These are phyloP conservation scores for Gobio occitaniae DNA, from an alignment of 2,797 vertebrate genomes.

Conservation along the genomic window DNA sequence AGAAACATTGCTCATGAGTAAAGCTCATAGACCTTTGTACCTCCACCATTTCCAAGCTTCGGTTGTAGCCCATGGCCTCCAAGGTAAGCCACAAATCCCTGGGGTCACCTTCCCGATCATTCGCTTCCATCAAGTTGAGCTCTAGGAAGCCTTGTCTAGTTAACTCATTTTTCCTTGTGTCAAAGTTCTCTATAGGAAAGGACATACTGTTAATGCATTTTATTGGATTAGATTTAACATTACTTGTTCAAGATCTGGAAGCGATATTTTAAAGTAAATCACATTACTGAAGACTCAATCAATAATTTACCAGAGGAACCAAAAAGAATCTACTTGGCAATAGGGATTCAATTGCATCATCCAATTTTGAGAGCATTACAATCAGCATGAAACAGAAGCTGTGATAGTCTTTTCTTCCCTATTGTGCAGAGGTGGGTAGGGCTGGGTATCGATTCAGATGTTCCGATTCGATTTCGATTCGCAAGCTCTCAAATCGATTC, in stretches of 20 bases:
- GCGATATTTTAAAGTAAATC: not conserved
- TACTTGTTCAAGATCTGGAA: not conserved
- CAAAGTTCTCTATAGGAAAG: slow-evolving; percentile 87
- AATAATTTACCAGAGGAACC: not conserved
- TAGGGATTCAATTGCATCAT: not conserved
- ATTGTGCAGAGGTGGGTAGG: not conserved
- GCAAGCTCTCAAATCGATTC: too few relatives aligned
- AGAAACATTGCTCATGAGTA: not conserved
- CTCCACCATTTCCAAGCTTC: slow-evolving; percentile 86
- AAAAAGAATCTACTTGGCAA: not conserved
- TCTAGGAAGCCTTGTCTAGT: slow-evolving; percentile 93
- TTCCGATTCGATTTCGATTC: too few relatives aligned
- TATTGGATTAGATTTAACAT: not conserved
- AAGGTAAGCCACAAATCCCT: slow-evolving; percentile 91
- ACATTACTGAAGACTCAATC: not conserved
- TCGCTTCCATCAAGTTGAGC: slow-evolving; percentile 94
- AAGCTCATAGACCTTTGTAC: slow-evolving; percentile 65
- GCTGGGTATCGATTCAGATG: too few relatives aligned
- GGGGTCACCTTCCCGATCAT: slow-evolving; percentile 86
- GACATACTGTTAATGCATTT: slow-evolving; percentile 1
- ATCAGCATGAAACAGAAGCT: not conserved
- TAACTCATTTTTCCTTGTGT: slow-evolving; percentile 91
- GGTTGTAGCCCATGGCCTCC: slow-evolving; percentile 92
- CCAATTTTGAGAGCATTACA: not conserved
- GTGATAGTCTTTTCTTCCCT: not conserved